Evolutionary conservation across 2,888 invertebrate genomes (phyloP), one percentile per base, ranked within the genome.

Genomic region (Oxycera nigricornis): DNA sequence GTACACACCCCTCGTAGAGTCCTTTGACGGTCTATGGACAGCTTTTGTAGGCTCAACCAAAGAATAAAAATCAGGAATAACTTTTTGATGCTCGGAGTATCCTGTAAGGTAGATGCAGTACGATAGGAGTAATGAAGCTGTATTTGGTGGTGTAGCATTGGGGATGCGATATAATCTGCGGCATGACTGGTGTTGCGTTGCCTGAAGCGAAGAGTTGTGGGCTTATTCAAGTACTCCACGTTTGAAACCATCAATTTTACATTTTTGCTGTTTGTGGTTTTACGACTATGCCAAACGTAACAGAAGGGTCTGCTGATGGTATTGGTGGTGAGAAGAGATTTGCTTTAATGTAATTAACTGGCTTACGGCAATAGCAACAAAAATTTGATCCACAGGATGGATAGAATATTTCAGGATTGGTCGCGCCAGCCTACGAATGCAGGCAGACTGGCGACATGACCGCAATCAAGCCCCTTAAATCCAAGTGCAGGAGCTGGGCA

Each of bases 181-280:
- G n/a, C n/a, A n/a, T n/a, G n/a, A n/a, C n/a, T n/a, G n/a, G n/a
- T n/a, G n/a, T n/a, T n/a, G n/a, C n/a, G n/a, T n/a, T n/a, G n/a
- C n/a, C n/a, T n/a, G n/a, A n/a, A n/a, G n/a, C n/a, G n/a, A n/a
- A n/a, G n/a, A n/a, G n/a, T n/a, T n/a, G n/a, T n/a, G n/a, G n/a
- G n/a, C n/a, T n/a, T n/a, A 68, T 7, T 68, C 46, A 55, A 57
- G 39, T 30, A 9, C 20, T 50, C 35, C 20, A 6, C 57, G 20
- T 35, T 72, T 72, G 35, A 4, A 55, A 17, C 57, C 72, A 72
- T 72, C 57, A 72, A 72, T 72, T 72, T 57, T 72, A 50, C 55
- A 72, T 72, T 72, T 72, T 72, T 57, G 72, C 72, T 50, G 39
- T 72, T 50, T 35, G 14, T 14, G 57, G 41, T 46, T 46, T 50